Evolutionary conservation across 2,888 invertebrate genomes (phyloP).

Genomic region (Formica aserva): DNA sequence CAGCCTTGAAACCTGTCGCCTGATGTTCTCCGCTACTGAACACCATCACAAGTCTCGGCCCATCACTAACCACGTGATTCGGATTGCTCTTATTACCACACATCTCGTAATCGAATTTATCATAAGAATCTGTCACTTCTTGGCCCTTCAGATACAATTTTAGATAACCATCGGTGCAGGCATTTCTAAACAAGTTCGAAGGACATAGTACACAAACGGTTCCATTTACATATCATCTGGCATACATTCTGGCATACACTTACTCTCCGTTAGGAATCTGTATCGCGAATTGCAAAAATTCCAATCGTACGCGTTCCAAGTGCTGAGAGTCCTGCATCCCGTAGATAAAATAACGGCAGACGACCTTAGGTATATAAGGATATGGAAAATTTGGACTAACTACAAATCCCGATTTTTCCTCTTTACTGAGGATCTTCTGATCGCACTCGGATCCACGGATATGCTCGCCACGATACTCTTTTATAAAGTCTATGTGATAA

Average conservation of each 20-base stretch:
- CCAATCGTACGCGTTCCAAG: constrained; percentile 96
- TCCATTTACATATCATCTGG: background rate
- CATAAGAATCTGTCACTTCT: constrained; percentile 96
- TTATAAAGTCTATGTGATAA: constrained; percentile 92
- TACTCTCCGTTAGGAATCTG: constrained; percentile 94
- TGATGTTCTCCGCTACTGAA: constrained; percentile 97
- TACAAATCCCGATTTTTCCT: constrained; percentile 96
- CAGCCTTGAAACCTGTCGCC: constrained; percentile 96
- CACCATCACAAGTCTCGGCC: constrained; percentile 97
- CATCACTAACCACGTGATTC: constrained; percentile 94
- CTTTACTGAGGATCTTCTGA: constrained; percentile 97
- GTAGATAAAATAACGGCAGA: constrained; percentile 99
- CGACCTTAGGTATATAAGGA: constrained; percentile 97
- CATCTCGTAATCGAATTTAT: constrained; percentile 96
- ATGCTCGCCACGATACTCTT: constrained; percentile 97
- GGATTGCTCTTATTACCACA: constrained; percentile 94
- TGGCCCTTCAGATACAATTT: constrained; percentile 97
- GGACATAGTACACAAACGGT: background rate
- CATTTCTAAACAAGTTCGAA: constrained; percentile 84
- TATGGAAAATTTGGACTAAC: constrained; percentile 98
- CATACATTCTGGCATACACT: constrained; percentile 85
- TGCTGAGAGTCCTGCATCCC: constrained; percentile 99
- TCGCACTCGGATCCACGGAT: constrained; percentile 99
- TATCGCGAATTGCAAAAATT: constrained; percentile 96
- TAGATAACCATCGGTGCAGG: constrained; percentile 95